Percentiles rank a stretch among this genome's conserved stretches.
Evolutionary conservation across 2,888 invertebrate species (phyloP).

Genomic region (Rosalia funebris): DNA sequence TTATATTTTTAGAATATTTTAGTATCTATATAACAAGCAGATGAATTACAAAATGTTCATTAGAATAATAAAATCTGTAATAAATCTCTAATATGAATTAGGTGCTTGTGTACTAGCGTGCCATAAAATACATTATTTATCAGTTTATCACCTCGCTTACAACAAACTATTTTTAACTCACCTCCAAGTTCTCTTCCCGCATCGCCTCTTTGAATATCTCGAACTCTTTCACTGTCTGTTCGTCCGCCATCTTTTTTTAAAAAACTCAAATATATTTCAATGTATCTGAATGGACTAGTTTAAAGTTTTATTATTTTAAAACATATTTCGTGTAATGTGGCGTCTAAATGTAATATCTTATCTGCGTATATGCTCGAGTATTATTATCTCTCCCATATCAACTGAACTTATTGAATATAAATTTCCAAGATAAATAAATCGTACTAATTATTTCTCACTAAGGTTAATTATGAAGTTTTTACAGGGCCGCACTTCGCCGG

Average conservation of each 20-base stretch:
- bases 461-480: constrained; percentile 12
- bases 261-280: constrained; percentile 3
- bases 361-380: constrained; percentile 12
- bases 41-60: too few relatives aligned
- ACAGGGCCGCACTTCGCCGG: constrained; percentile 16
- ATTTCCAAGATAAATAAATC: constrained; percentile 31
- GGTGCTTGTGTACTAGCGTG: background rate
- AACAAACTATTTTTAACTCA: constrained; percentile 35
- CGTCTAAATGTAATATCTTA: constrained; percentile 10
- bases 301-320: constrained; percentile 12
- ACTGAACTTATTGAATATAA: constrained; percentile 27
- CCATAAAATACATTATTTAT: background rate
- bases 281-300: constrained; percentile 1
- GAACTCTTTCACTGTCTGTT: constrained; percentile 41
- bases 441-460: constrained; percentile 22
- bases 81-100: background rate
- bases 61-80: background rate
- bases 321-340: constrained; percentile 17
- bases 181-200: constrained; percentile 48
- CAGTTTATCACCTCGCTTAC: constrained; percentile 10
- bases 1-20: background rate
- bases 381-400: constrained; percentile 33
- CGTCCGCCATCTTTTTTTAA: constrained; percentile 36
- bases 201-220: constrained; percentile 50
- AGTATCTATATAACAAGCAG: background rate